Evolutionary conservation across 2,797 vertebrate genomes (phyloP).

Genomic region (Pelochelys cantorii): DNA sequence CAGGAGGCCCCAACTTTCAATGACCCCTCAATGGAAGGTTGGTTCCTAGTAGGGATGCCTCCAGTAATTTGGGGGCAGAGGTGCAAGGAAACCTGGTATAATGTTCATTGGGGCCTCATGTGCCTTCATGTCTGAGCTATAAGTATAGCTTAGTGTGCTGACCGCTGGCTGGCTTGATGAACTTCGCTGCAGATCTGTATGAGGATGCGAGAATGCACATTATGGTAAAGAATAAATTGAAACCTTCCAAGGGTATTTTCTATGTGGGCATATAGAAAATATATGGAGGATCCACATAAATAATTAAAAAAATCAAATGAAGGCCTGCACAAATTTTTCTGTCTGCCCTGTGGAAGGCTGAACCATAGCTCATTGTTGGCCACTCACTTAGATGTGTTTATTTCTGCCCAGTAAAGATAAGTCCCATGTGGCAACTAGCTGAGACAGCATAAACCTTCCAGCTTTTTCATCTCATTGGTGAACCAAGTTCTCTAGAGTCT

Average conservation of each 20-base stretch:
- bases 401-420: background rate
- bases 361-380: background rate
- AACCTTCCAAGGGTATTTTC: accelerated
- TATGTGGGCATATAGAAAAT: accelerated
- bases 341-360: background rate
- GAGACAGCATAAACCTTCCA: background rate
- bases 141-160: accelerated
- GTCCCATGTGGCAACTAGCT: accelerated
- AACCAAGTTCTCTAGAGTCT: background rate
- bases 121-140: background rate
- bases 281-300: background rate
- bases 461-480: background rate
- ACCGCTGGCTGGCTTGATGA: accelerated
- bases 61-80: background rate
- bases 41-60: accelerated
- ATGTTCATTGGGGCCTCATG: background rate
- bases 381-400: background rate
- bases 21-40: background rate
- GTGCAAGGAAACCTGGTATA: accelerated
- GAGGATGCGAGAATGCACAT: background rate
- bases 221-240: background rate
- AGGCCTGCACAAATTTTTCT: background rate
- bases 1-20: accelerated
- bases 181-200: accelerated
- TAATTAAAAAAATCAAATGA: background rate